These are phyloP conservation scores for Drosophila pegasa DNA, from an alignment of 2,888 invertebrate species.

Conservation along the genomic window DNA sequence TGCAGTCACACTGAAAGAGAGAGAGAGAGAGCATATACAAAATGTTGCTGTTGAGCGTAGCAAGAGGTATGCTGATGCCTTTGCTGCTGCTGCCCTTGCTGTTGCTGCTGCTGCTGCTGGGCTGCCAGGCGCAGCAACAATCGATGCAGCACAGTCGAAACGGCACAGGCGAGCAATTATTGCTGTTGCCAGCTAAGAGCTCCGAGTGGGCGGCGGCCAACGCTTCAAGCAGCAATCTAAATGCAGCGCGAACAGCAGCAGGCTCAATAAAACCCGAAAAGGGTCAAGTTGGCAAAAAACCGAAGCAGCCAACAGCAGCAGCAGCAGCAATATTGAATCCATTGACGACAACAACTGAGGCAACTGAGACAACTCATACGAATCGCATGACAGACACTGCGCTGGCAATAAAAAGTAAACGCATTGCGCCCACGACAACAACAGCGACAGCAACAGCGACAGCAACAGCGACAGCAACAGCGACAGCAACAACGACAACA, in stretches of 20 bases:
- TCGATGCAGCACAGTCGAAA: constrained; percentile 5
- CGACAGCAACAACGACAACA: constrained; percentile 11
- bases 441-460: constrained; percentile 10
- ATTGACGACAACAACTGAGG: constrained; percentile 20
- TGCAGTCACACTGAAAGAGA: constrained; percentile 35
- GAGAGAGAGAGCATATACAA: constrained; percentile 1
- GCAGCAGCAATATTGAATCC: constrained; percentile 1
- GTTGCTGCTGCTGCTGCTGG: constrained; percentile 35
- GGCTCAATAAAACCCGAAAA: constrained; percentile 15
- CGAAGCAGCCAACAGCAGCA: background rate
- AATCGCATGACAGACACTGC: background rate
- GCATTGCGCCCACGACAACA: constrained; percentile 23
- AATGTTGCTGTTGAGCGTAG: constrained; percentile 31
- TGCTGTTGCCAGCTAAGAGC: constrained; percentile 25
- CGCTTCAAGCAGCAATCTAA: constrained; percentile 36
- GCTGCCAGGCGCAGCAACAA: constrained; percentile 12
- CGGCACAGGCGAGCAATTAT: constrained; percentile 46
- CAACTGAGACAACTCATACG: background rate
- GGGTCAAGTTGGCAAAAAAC: constrained; percentile 16
- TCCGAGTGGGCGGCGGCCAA: constrained; percentile 2
- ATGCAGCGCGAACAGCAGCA: constrained; percentile 27
- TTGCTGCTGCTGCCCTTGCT: constrained; percentile 30
- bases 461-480: constrained; percentile 7
- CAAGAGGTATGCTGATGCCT: constrained; percentile 15
- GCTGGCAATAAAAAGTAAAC: constrained; percentile 44